Percentiles rank a stretch among this genome's conserved stretches.
Conservation (phyloP, 2,113 vertebrate genomes). For the Scartelaos histophorus region DNA sequence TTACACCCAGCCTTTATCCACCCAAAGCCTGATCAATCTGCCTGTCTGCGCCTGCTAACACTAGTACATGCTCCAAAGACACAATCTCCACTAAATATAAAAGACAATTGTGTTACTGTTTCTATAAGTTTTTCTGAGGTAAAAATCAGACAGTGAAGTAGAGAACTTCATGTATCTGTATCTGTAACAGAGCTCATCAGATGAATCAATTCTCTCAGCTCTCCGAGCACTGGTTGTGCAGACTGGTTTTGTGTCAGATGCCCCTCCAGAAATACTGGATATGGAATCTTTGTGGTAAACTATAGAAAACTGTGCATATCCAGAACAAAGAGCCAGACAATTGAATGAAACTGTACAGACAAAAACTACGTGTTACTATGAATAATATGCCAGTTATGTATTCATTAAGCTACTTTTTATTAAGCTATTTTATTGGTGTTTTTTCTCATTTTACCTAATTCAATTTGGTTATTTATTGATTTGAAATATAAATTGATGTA, state of each 20-base stretch:
- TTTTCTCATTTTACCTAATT: neutral
- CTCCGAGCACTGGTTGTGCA: no score
- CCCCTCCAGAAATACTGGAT: neutral
- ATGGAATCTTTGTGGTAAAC: no score
- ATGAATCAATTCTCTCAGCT: neutral
- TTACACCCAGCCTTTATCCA: slow-evolving; percentile 46
- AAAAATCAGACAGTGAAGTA: neutral
- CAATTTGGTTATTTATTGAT: neutral
- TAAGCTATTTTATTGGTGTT: neutral
- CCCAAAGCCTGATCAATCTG: slow-evolving; percentile 34
- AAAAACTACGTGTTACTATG: no score
- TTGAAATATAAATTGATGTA: slow-evolving; percentile 17
- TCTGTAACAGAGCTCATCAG: neutral
- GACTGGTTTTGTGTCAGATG: neutral
- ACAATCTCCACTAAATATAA: neutral
- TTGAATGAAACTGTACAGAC: no score
- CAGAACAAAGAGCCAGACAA: no score
- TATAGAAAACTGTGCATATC: no score
- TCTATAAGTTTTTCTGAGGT: no score
- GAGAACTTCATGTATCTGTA: neutral
- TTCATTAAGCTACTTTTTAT: no score
- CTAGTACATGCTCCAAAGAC: slow-evolving; percentile 21
- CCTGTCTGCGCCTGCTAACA: slow-evolving; percentile 4
- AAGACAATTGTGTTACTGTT: neutral
- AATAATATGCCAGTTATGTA: no score